These are phyloP conservation scores for Ephestia elutella DNA, from an alignment of 1,140 invertebrate species.

Conservation along the genomic window DNA sequence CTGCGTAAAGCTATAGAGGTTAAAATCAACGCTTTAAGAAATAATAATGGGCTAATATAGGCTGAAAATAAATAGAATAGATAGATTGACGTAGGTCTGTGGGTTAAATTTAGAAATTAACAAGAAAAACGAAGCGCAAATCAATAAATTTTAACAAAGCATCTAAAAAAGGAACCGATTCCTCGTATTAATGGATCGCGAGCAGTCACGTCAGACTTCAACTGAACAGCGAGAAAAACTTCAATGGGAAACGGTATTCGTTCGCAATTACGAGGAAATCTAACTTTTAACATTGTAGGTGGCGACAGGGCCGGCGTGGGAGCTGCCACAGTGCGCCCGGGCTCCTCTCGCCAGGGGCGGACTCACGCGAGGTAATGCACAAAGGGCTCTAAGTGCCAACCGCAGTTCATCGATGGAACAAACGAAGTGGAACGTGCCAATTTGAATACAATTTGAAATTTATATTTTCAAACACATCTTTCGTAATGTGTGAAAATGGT, in stretches of 20 bases:
- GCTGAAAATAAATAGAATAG: too few species aligned
- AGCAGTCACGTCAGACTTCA: not conserved
- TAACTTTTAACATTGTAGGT: not conserved
- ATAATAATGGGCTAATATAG: too few species aligned
- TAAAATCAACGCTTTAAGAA: too few species aligned
- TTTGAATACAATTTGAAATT: not conserved
- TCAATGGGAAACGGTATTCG: constrained; percentile 2
- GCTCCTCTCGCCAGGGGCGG: not conserved
- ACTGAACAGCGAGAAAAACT: not conserved
- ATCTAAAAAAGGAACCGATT: not conserved
- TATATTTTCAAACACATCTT: not conserved
- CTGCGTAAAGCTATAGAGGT: too few species aligned
- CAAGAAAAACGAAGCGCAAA: too few species aligned
- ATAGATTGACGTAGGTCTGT: too few species aligned
- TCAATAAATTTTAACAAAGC: too few species aligned
- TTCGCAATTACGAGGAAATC: not conserved
- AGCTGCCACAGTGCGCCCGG: not conserved
- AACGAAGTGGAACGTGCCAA: constrained; percentile 14
- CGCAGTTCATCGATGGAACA: constrained; percentile 28
- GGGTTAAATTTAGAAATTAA: too few species aligned
- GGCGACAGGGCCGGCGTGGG: not conserved
- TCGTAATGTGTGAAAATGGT: not conserved
- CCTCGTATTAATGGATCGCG: not conserved
- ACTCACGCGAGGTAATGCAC: constrained; percentile 36
- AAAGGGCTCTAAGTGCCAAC: constrained; percentile 42